phyloP scores from a whole-genome alignment of 2,888 invertebrate species.

The Geophilus truncorum region DNA sequence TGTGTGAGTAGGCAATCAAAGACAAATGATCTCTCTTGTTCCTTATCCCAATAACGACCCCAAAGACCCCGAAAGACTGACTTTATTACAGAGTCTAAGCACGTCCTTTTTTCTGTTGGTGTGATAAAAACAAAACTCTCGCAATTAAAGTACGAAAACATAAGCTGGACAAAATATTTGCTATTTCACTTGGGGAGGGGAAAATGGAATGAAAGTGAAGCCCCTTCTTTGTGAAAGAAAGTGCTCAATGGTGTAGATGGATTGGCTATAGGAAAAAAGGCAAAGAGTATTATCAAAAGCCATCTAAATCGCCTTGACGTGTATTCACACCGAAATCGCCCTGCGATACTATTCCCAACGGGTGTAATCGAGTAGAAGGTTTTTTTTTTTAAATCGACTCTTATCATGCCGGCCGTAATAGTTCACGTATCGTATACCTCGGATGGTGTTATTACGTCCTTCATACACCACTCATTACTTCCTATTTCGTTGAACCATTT shows the following conservation, averaged over 20 bases:
- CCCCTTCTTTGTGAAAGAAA: too few species aligned
- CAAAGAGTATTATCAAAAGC: neutral
- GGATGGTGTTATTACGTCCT: constrained; percentile 3
- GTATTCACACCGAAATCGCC: neutral
- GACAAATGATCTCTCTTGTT: neutral
- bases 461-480: constrained; percentile 20
- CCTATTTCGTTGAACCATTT: constrained; percentile 4
- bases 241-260: neutral
- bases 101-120: neutral
- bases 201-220: too few species aligned
- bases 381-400: neutral
- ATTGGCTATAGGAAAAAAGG: neutral
- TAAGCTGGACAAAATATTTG: too few species aligned
- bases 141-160: neutral
- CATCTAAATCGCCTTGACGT: neutral
- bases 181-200: too few species aligned
- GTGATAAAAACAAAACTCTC: neutral
- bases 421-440: constrained; percentile 8
- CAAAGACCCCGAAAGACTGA: neutral
- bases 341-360: constrained; percentile 1
- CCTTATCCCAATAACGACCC: neutral
- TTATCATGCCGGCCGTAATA: neutral
- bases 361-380: neutral
- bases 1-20: neutral
- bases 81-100: neutral